Percentiles rank a stretch among this genome's conserved stretches.
Conservation (phyloP, 2,888 invertebrate genomes). For the Chymomyza amoena region DNA sequence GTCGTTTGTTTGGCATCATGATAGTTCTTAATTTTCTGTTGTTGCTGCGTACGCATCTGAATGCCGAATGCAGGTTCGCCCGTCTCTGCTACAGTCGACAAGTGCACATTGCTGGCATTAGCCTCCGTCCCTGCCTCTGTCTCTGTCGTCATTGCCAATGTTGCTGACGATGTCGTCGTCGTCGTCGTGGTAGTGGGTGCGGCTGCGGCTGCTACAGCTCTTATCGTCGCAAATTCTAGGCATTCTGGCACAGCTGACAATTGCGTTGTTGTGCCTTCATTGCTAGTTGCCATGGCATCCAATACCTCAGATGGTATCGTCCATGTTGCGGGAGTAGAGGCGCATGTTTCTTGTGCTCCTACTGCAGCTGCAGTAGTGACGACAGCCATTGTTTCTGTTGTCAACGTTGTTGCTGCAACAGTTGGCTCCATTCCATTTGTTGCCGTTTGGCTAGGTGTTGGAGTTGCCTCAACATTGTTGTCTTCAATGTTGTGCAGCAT, state of each 20-base stretch:
- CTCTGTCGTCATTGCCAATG: constrained; percentile 5
- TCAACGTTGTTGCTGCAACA: constrained; percentile 53
- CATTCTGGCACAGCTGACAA: constrained; percentile 48
- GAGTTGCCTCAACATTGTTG: constrained; percentile 50
- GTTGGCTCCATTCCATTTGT: constrained; percentile 62
- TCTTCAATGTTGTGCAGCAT: constrained; percentile 57
- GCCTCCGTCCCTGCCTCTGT: constrained; percentile 5
- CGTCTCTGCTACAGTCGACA: constrained; percentile 41
- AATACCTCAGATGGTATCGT: background rate
- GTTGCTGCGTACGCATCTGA: constrained; percentile 65
- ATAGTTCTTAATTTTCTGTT: constrained; percentile 64
- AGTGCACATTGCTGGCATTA: constrained; percentile 2
- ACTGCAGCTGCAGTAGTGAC: constrained; percentile 34
- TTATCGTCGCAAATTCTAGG: constrained; percentile 36
- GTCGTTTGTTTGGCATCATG: constrained; percentile 66
- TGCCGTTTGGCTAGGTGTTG: constrained; percentile 23
- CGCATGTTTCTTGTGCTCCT: background rate
- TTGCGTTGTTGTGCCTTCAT: constrained; percentile 30
- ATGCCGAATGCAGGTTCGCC: constrained; percentile 61
- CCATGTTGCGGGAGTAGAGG: background rate
- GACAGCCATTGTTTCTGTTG: constrained; percentile 25
- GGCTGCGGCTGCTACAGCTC: constrained; percentile 42
- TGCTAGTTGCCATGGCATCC: constrained; percentile 38
- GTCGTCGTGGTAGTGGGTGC: constrained; percentile 1
- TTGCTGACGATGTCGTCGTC: constrained; percentile 8